Base-by-base conservation (phyloP, 2,888 invertebrate genomes). In the Danaus chrysippus region DNA sequence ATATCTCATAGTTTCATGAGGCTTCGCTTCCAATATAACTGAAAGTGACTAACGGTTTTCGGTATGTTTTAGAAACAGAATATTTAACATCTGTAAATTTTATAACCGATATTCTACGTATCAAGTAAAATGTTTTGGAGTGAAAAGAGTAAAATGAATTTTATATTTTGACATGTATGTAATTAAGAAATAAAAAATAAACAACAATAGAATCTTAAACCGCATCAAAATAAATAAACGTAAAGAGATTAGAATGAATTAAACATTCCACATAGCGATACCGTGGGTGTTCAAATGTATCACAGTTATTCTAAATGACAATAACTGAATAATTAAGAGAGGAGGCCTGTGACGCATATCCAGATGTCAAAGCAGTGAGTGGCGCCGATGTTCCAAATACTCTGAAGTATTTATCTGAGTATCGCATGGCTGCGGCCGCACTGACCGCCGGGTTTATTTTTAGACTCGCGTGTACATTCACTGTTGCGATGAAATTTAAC, bases 401-500 rank as follows among this genome's bases (percentile, higher is more conserved):
- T 77, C 77, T 78, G 81, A 68, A 82, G 77, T 80, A 79, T 83
- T 85, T 85, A 86, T 87, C 87, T 82, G 80, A 77, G 81, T 79
- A 84, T 84, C 83, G 84, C 79, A 81, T 82, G 82, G 81, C 78
- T 86, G 83, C 83, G 80, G 82, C 76, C 81, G 83, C 79, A 83
- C 81, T 83, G 79, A 75, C 77, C 76, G 79, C 82, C 83, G 78
- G 82, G 83, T 86, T n/a, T 89, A 88, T 88, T 87, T 89, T 89
- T 87, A 86, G 85, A 80, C 78, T 82, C 81, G 83, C 78, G 78
- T 83, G 78, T 83, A 84, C 82, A 85, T 85, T 86, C 83, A 83
- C 83, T 82, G 82, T 83, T 83, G 81, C 84, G 76, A 83, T 87
- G 83, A 87, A 87, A 87, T 87, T 68, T 86, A 86, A 85, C 84